Evolutionary conservation across 2,888 invertebrate genomes (phyloP), one percentile per base, ranked within the genome.

Genomic region (Chaitophorus viminalis): DNA sequence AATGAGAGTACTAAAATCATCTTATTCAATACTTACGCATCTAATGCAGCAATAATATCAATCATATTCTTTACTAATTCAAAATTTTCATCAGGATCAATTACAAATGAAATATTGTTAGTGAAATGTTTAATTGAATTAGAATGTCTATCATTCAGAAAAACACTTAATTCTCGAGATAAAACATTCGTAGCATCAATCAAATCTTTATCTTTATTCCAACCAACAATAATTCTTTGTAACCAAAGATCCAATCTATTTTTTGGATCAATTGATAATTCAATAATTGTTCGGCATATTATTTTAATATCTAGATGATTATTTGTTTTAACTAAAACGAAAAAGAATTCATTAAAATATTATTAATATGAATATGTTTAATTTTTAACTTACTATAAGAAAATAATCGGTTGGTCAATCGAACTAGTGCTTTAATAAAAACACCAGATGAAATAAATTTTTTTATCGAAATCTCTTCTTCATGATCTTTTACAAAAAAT

Each of bases 61-160:
- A 89, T 85, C 31, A 89, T 87, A 88, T 89, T 89, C 46, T 89
- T 89, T 29, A 89, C 75, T 25, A 89, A 85, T 52, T 88, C 88
- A 70, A 88, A 77, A 85, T 89, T 89, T 31, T 89, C 89, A 11
- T 95, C 94, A 0, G 92, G 91, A 89, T 94, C 93, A 1, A 94
- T 94, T 89, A 21, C 0, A 33, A 1, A 11, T 39, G 81, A 65
- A n/a, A 81, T 81, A 74, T 87, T 81, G 9, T 74, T 81, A 5
- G 33, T n/a, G n/a, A 87, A 74, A 81, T 87, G 74, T 81, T 81
- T 87, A 18, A 75, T 21, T 65, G 74, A 36, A 81, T 87, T 87
- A 14, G 72, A 79, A 3, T 81, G 81, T 75, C 65, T 87, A 79
- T 87, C 87, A 75, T n/a, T 81, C 39, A 87, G 65, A 81, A 81